A percentile compares a stretch with the other conserved stretches of the same genome.
Conservation (phyloP, 1,140 invertebrate species). For the Drosophila teissieri region DNA sequence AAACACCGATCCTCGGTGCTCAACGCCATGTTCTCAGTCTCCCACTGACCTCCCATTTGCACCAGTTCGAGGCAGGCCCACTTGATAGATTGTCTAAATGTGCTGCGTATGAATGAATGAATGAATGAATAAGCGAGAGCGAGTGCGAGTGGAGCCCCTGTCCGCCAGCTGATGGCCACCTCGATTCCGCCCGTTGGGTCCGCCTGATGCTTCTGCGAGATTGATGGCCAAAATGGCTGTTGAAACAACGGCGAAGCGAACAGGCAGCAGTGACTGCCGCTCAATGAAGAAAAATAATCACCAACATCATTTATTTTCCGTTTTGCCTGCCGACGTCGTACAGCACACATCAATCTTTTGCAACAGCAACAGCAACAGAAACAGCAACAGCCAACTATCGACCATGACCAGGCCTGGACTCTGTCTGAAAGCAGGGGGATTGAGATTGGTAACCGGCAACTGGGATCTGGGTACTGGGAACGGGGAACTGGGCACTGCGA, state of each 20-base stretch:
- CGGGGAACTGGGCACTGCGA: too few relatives aligned
- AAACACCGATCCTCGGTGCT: not conserved
- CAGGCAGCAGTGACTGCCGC: slow-evolving; percentile 46
- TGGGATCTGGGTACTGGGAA: not conserved
- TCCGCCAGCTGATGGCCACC: slow-evolving; percentile 34
- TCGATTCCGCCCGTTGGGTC: slow-evolving; percentile 35
- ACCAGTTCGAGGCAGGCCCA: slow-evolving; percentile 17
- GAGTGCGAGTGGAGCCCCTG: slow-evolving; percentile 5
- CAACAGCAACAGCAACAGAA: slow-evolving; percentile 65
- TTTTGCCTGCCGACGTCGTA: slow-evolving; percentile 78
- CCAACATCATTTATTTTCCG: slow-evolving; percentile 82
- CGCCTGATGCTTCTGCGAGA: slow-evolving; percentile 63
- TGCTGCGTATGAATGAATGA: slow-evolving; percentile 63
- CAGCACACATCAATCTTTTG: slow-evolving; percentile 79
- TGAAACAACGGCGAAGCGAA: slow-evolving; percentile 61
- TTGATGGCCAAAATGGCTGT: slow-evolving; percentile 79
- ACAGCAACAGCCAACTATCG: slow-evolving; percentile 73
- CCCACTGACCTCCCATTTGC: slow-evolving; percentile 10
- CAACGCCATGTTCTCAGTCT: too few relatives aligned
- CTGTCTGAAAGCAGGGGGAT: slow-evolving; percentile 4
- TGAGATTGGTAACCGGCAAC: slow-evolving; percentile 1
- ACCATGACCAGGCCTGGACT: slow-evolving; percentile 63
- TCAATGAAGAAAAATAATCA: slow-evolving; percentile 83
- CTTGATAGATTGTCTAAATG: slow-evolving; percentile 75
- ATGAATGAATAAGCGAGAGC: slow-evolving; percentile 51